Conservation (phyloP, 1,140 invertebrate genomes). For the Diorhabda elongata region DNA sequence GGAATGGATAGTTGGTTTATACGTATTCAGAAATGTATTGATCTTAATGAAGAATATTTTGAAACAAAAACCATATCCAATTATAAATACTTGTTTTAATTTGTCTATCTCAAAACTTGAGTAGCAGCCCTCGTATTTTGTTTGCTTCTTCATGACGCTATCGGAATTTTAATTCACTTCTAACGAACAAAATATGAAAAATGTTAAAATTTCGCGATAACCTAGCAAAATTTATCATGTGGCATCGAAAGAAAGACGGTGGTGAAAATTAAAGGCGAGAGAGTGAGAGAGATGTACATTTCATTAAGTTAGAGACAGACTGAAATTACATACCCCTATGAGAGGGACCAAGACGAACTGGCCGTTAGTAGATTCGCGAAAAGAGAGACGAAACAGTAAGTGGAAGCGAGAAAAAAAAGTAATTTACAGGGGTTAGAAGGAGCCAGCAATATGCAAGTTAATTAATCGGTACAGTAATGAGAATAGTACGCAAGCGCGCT, state of each 20-base stretch:
- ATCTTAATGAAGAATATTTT: too few relatives aligned
- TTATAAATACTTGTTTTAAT: too few relatives aligned
- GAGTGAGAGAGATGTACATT: constrained; percentile 42
- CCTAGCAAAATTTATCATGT: constrained; percentile 42
- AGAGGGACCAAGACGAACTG: constrained; percentile 41
- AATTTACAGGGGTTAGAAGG: constrained; percentile 45
- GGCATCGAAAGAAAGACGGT: constrained; percentile 31
- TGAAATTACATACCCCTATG: constrained; percentile 47
- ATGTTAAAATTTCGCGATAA: constrained; percentile 29
- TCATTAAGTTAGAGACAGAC: constrained; percentile 47
- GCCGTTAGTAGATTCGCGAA: constrained; percentile 18
- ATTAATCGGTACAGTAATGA: constrained; percentile 50
- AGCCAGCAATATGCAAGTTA: constrained; percentile 49
- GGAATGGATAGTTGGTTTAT: too few relatives aligned
- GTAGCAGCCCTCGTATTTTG: too few relatives aligned
- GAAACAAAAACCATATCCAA: too few relatives aligned
- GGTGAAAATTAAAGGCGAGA: constrained; percentile 30
- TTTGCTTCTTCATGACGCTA: background rate
- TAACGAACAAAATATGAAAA: constrained; percentile 28
- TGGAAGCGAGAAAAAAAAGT: constrained; percentile 35
- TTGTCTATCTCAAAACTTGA: too few relatives aligned
- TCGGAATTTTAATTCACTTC: constrained; percentile 27
- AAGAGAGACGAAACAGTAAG: constrained; percentile 26
- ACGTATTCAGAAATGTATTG: too few relatives aligned
- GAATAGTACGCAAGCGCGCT: constrained; percentile 44